Evolutionary conservation across 2,888 invertebrate genomes (phyloP), one percentile per base, ranked within the genome.

Genomic region (Torymus tubicola): DNA sequence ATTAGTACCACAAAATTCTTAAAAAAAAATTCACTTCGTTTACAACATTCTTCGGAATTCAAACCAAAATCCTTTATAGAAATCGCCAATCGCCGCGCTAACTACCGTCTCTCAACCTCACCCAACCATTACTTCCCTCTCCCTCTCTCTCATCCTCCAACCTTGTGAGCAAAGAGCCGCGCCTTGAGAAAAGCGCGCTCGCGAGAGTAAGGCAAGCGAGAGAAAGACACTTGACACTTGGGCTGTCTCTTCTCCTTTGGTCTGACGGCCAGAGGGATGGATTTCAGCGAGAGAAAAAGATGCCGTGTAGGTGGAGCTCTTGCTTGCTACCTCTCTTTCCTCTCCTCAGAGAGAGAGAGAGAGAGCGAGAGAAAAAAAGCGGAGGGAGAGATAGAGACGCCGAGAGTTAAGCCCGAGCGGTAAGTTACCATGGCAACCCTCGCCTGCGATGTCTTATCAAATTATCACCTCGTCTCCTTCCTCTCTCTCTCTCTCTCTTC

Each of bases 341-440:
- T 8, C 31, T 31, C 31, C 31, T 1, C 31, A 2, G 31, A 31
- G 31, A 31, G 31, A 31, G 2, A 31, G 31, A 31, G 76, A 78
- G 81, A 75, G 81, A 81, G 82, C 58, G 57, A 68, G 72, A 60
- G 58, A 76, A 75, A 72, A 77, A 83, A 81, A 83, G 83, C 63
- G 75, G 75, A 77, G 72, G 77, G 75, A 65, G 61, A n/a, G 55
- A 67, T 67, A 58, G 16, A 52, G 31, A 57, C 24, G 64, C 68
- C 67, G 72, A 71, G 75, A 71, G 60, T 61, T 58, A 24, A 64
- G 60, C 12, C 5, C 18, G 57, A 10, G 14, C 42, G 57, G 71
- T 53, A 81, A 87, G 90, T 90, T 84, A 84, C 88, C 90, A 90
- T 90, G 87, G 90, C 86, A 90, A 90, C 90, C 86, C 90, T 87